Conservation (phyloP, 92 coral and sea anemone species). For the Plumapathes pennacea region DNA sequence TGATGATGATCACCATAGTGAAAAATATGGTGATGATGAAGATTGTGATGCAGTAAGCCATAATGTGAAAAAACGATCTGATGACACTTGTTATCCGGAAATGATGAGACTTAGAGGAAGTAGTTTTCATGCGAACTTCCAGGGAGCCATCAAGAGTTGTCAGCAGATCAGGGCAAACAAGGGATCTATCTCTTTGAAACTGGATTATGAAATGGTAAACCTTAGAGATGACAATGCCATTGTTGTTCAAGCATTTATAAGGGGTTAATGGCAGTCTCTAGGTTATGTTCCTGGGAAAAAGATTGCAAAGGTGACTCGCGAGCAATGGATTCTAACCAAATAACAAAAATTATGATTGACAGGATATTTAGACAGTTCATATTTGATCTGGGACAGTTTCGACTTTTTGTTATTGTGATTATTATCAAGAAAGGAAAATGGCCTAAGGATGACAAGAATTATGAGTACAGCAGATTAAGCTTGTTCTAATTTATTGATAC, state of each 20-base stretch:
- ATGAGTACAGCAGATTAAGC: neutral
- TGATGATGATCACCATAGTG: too few species aligned
- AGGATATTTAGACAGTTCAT: neutral
- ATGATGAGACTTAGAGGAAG: conserved; percentile 30
- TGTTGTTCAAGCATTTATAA: conserved; percentile 29
- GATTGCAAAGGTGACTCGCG: conserved; percentile 39
- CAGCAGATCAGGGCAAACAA: conserved; percentile 10
- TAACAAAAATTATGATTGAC: neutral
- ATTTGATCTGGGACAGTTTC: neutral
- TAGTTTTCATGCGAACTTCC: conserved; percentile 31
- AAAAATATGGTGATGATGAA: too few species aligned
- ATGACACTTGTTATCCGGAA: too few species aligned
- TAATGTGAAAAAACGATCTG: too few species aligned
- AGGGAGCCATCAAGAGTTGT: conserved; percentile 7
- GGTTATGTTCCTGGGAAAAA: conserved; percentile 45
- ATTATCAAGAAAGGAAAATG: neutral
- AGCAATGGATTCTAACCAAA: conserved; percentile 23
- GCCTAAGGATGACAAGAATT: neutral
- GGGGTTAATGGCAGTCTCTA: conserved; percentile 14
- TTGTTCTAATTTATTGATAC: too few species aligned
- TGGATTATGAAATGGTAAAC: conserved; percentile 38
- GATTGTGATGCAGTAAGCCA: too few species aligned
- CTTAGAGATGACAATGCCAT: conserved; percentile 58
- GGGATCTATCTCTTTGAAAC: conserved; percentile 11
- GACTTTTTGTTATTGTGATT: neutral